These are phyloP conservation scores for Microplitis manilae DNA, from an alignment of 2,888 invertebrate genomes.

Conservation along the genomic window DNA sequence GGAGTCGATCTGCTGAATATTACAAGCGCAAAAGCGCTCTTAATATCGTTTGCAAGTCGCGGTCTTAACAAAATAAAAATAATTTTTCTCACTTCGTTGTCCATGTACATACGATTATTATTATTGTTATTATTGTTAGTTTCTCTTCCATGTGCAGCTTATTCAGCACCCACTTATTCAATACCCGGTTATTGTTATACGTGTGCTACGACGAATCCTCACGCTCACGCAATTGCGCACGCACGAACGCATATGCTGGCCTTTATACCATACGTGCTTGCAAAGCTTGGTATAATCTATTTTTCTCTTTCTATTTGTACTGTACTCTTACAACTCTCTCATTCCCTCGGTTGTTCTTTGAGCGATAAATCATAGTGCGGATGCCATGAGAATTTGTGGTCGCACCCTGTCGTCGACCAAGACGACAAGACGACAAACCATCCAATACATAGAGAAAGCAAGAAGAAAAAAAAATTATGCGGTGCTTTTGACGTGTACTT, in stretches of 20 bases:
- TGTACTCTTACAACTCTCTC: slow-evolving; percentile 6
- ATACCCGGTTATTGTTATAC: slow-evolving; percentile 22
- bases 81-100: neutral
- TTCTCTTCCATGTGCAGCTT: slow-evolving; percentile 11
- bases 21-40: slow-evolving; percentile 47
- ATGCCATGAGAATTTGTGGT: slow-evolving; percentile 41
- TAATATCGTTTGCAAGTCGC: slow-evolving; percentile 27
- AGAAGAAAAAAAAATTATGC: neutral
- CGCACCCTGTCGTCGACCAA: slow-evolving; percentile 33
- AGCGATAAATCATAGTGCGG: slow-evolving; percentile 43
- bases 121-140: neutral
- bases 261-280: slow-evolving; percentile 23
- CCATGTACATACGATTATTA: neutral
- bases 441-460: neutral
- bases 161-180: slow-evolving; percentile 29
- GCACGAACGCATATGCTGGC: slow-evolving; percentile 37
- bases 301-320: neutral
- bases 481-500: slow-evolving; percentile 13
- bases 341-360: slow-evolving; percentile 15
- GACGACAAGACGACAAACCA: slow-evolving; percentile 23
- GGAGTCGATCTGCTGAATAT: slow-evolving; percentile 51
- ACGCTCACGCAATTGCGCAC: slow-evolving; percentile 32
- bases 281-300: neutral
- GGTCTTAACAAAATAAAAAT: slow-evolving; percentile 22
- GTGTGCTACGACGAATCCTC: slow-evolving; percentile 33